Conservation (phyloP, 2,888 invertebrate genomes). For the Caenorhabditis imperialis region DNA sequence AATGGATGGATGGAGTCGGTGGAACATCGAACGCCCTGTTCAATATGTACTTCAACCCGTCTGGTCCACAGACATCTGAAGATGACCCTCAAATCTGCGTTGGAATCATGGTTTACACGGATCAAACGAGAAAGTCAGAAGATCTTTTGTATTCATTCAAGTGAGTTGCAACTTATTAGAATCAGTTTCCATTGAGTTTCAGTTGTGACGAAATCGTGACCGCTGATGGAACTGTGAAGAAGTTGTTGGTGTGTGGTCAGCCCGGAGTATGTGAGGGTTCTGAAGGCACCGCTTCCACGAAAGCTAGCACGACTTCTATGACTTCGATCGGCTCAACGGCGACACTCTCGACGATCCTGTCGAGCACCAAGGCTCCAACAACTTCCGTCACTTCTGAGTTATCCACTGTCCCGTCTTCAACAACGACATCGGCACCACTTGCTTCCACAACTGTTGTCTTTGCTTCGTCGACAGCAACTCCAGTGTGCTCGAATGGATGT, state of each 20-base stretch:
- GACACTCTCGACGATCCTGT: no score
- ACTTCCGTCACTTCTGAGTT: no score
- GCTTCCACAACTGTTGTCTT: no score
- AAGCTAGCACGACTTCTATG: no score
- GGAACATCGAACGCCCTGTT: slow-evolving; percentile 24
- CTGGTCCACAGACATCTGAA: slow-evolving; percentile 8
- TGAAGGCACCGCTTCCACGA: no score
- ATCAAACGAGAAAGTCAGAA: slow-evolving; percentile 5
- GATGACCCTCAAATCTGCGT: slow-evolving; percentile 28
- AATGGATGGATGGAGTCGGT: slow-evolving; percentile 20
- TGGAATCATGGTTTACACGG: slow-evolving; percentile 27
- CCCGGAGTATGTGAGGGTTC: slow-evolving; percentile 21
- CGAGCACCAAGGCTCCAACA: no score
- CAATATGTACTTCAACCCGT: slow-evolving; percentile 20
- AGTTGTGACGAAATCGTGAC: slow-evolving; percentile 28
- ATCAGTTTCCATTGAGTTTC: neutral
- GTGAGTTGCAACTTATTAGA: neutral
- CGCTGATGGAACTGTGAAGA: slow-evolving; percentile 19
- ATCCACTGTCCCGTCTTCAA: no score
- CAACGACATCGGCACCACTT: no score
- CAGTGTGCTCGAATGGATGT: neutral
- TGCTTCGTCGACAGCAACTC: no score
- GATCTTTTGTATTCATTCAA: slow-evolving; percentile 34
- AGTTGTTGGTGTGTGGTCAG: slow-evolving; percentile 36
- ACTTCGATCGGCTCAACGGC: no score